A percentile compares a stretch with the other conserved stretches of the same genome.
Evolutionary conservation across 1,140 invertebrate genomes (phyloP).

Genomic region (Helicoverpa armigera): DNA sequence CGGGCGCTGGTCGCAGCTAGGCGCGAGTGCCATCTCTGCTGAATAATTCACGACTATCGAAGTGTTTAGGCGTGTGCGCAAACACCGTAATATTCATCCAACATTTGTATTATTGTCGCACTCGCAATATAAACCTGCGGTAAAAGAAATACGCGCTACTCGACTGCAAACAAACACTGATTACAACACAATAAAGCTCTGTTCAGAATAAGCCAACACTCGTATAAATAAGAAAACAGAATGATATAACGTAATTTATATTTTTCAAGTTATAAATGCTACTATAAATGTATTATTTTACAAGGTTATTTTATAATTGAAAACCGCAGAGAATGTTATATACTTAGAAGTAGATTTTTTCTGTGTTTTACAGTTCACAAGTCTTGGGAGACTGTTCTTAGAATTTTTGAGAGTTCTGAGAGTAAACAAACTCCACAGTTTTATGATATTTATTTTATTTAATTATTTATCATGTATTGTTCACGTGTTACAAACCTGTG

Average conservation of each 20-base stretch:
- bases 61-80: conserved; percentile 77
- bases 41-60: conserved; percentile 79
- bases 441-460: no score
- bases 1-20: conserved; percentile 19
- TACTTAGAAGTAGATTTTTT: no score
- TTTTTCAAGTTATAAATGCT: no score
- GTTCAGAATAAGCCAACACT: not conserved
- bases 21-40: conserved; percentile 59
- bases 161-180: conserved; percentile 61
- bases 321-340: no score
- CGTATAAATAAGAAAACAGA: not conserved
- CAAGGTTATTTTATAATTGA: no score
- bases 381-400: no score
- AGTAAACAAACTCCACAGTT: no score
- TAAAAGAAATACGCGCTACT: conserved; percentile 70
- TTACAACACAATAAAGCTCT: conserved; percentile 54
- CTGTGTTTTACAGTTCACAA: no score
- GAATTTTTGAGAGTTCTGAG: no score
- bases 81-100: conserved; percentile 79
- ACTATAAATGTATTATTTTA: no score
- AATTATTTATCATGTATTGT: no score
- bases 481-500: no score
- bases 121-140: conserved; percentile 67
- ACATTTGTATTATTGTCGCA: conserved; percentile 78
- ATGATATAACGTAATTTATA: not conserved